Percentiles rank a stretch among this genome's conserved stretches.
phyloP scores from a whole-genome alignment of 2,113 vertebrate species.

The Pheucticus melanocephalus region DNA sequence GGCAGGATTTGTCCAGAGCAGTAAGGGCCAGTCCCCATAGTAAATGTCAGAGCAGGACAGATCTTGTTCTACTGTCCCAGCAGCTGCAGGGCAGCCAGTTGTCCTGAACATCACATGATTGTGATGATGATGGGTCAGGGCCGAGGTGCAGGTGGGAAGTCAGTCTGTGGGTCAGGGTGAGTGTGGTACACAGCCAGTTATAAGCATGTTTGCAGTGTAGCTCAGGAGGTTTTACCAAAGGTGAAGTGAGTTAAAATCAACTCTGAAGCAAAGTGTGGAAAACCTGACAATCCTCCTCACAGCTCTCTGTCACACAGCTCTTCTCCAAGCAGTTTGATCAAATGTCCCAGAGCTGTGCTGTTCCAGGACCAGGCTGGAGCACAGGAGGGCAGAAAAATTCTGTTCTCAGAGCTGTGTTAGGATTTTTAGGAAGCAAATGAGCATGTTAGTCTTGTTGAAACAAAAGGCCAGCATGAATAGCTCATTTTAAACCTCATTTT shows the following conservation, averaged over 20 bases:
- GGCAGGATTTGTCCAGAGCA: background rate
- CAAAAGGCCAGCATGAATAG: background rate
- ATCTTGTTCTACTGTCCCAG: background rate
- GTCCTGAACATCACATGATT: background rate
- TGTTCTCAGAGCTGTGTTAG: background rate
- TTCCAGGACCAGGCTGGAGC: background rate
- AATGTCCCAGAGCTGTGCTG: background rate
- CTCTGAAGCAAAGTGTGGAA: background rate
- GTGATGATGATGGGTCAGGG: background rate
- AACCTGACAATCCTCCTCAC: background rate
- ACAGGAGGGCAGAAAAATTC: background rate
- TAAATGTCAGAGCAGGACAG: background rate
- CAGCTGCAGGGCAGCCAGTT: background rate
- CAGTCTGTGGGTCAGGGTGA: background rate
- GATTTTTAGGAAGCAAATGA: background rate
- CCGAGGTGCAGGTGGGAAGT: background rate
- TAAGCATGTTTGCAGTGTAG: background rate
- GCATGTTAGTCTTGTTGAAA: background rate
- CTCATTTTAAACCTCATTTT: background rate
- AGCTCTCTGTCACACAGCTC: background rate
- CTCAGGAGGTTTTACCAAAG: background rate
- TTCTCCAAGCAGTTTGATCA: background rate
- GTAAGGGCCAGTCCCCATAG: fast-evolving
- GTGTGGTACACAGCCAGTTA: fast-evolving
- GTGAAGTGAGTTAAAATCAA: background rate